A percentile compares a stretch with the other conserved stretches of the same genome.
Conservation (phyloP, 2,113 vertebrate species). For the Phaethornis superciliosus region DNA sequence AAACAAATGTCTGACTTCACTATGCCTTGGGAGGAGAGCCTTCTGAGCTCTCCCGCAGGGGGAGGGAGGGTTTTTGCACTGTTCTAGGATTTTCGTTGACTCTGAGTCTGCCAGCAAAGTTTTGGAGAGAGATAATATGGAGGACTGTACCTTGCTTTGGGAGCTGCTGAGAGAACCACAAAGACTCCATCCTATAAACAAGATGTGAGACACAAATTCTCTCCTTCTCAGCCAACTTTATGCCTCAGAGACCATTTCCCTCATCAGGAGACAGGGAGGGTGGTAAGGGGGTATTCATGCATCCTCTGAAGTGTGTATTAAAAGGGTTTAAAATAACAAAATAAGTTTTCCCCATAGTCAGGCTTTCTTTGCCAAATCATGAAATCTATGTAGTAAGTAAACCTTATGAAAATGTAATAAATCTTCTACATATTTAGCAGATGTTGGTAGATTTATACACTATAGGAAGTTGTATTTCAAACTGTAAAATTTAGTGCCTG, state of each 20-base stretch:
- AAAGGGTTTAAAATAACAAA: not conserved
- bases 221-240: not conserved
- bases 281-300: not conserved
- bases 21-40: not conserved
- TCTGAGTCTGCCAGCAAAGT: not conserved
- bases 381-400: not conserved
- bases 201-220: not conserved
- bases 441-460: constrained; percentile 19
- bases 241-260: not conserved
- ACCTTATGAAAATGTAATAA: constrained; percentile 19
- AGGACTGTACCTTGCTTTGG: not conserved
- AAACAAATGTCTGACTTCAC: constrained; percentile 53
- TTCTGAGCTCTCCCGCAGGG: not conserved
- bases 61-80: not conserved
- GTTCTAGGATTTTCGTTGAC: not conserved
- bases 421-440: constrained; percentile 5
- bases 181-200: not conserved
- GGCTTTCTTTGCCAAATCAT: not conserved
- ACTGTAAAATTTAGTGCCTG: not conserved
- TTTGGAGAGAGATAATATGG: not conserved
- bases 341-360: not conserved
- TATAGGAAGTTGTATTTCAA: constrained; percentile 50
- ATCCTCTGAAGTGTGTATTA: not conserved
- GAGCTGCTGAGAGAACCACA: not conserved
- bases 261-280: not conserved